Evolutionary conservation across 1,140 invertebrate species (phyloP).

Genomic region (Phymastichus coffea): DNA sequence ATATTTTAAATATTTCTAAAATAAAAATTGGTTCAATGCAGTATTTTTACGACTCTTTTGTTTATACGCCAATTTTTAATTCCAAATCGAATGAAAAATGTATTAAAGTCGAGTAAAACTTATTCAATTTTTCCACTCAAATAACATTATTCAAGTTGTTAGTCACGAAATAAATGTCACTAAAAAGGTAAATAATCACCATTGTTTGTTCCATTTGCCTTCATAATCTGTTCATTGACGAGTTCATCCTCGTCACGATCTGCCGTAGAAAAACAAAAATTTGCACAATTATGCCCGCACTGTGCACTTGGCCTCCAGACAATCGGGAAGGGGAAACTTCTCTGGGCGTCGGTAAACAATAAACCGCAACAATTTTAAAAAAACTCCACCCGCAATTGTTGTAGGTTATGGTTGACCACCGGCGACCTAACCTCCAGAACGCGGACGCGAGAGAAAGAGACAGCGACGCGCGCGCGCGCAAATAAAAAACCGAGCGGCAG

Average conservation of each 20-base stretch:
- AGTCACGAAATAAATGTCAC: no score
- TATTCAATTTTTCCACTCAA: no score
- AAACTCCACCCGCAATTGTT: constrained; percentile 6
- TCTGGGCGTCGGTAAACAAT: no score
- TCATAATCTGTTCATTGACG: constrained; percentile 47
- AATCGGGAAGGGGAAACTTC: no score
- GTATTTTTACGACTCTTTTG: no score
- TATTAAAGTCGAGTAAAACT: no score
- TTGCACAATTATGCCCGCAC: neutral
- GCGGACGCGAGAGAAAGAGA: constrained; percentile 1
- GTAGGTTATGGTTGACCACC: constrained; percentile 42
- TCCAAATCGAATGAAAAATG: no score
- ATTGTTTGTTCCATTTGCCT: constrained; percentile 58
- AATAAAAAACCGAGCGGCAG: neutral
- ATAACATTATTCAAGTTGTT: no score
- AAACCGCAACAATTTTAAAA: no score
- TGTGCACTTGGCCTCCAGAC: neutral
- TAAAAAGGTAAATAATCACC: constrained; percentile 43
- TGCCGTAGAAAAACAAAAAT: neutral
- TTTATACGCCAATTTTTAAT: no score
- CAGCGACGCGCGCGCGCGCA: constrained; percentile 9
- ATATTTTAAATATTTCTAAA: no score
- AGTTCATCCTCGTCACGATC: constrained; percentile 41
- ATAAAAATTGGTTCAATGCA: no score
- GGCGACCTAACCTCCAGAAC: constrained; percentile 50